Conservation (phyloP, 1,140 invertebrate genomes). For the Odontomachus brunneus region DNA sequence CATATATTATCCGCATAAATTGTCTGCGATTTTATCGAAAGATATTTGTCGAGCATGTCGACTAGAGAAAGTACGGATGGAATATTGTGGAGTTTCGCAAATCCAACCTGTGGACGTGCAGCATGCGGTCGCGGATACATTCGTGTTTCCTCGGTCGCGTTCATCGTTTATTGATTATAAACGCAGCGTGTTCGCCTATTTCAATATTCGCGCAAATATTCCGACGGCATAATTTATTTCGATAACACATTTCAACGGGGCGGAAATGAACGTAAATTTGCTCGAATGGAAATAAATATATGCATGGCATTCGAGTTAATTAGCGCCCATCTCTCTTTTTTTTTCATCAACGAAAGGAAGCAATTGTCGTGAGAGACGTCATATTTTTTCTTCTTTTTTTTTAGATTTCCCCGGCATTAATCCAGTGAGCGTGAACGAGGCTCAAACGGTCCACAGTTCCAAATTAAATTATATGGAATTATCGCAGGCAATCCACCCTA, state of each 20-base stretch:
- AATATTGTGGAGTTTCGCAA: constrained; percentile 8
- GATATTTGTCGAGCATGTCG: too few relatives aligned
- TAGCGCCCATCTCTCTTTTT: constrained; percentile 28
- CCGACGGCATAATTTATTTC: constrained; percentile 41
- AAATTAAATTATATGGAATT: constrained; percentile 78
- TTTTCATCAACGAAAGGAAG: neutral
- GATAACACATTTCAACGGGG: constrained; percentile 18
- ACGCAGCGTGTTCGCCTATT: constrained; percentile 50
- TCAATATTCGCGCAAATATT: constrained; percentile 55
- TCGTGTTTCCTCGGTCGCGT: constrained; percentile 2
- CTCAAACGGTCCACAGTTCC: constrained; percentile 67
- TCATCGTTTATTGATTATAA: constrained; percentile 61
- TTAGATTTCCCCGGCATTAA: constrained; percentile 81
- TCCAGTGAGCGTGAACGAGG: constrained; percentile 83
- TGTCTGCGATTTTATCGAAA: too few relatives aligned
- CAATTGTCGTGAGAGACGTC: constrained; percentile 44
- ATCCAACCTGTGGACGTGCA: neutral
- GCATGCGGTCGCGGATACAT: constrained; percentile 16
- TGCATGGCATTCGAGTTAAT: constrained; percentile 30
- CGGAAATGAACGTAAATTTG: constrained; percentile 29
- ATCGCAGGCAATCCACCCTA: constrained; percentile 84
- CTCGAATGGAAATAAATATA: too few relatives aligned
- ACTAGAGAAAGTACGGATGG: too few relatives aligned
- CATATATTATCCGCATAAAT: too few relatives aligned
- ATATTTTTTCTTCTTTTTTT: constrained; percentile 33